Evolutionary conservation across 2,797 vertebrate genomes (phyloP), one percentile per base, ranked within the genome.

Genomic region (Chiloscyllium punctatum): DNA sequence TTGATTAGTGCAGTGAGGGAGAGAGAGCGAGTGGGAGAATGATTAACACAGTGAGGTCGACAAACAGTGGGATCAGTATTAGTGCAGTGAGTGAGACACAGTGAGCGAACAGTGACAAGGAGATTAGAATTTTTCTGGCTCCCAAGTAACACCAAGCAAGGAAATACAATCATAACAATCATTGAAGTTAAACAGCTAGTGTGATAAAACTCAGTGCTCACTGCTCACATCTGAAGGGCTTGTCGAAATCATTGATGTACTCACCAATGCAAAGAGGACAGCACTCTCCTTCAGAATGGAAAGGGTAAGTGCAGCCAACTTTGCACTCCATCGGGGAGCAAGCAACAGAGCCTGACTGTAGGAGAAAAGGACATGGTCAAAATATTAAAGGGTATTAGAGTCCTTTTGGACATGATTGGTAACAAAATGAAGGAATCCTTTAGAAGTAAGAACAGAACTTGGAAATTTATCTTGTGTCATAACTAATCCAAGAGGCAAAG

Each of bases 211-310:
- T n/a, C 74, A n/a, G 74, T n/a, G 33, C 33, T 79, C 74, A n/a
- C 74, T 15, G 9, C 33, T n/a, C 16, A 79, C 74, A 11, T 15
- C 15, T 3, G n/a, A 79, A 79, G 74, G 74, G 33, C 13, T 79
- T 79, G 74, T 79, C n/a, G 9, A 15, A 3, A 79, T 27, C 57
- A 42, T 15, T 0, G 0, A 25, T 11, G 0, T 21, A 96, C 97
- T 95, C 97, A 98, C 98, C 98, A 0, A 84, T 96, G 96, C 98
- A 98, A 84, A 98, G 95, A 0, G 98, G 98, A 96, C 98, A 98
- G 96, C 98, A 98, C 37, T 97, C 97, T 37, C 98, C 98, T 4
- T 98, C 98, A 0, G 98, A 97, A 95, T 98, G 98, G 97, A 98
- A 98, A 74, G 98, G 98, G 95, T 98, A 98, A 71, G 98, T 97